Percentiles rank a stretch among this genome's conserved stretches.
phyloP scores from a whole-genome alignment of 2,888 invertebrate species.

The Sarcophaga carnaria region DNA sequence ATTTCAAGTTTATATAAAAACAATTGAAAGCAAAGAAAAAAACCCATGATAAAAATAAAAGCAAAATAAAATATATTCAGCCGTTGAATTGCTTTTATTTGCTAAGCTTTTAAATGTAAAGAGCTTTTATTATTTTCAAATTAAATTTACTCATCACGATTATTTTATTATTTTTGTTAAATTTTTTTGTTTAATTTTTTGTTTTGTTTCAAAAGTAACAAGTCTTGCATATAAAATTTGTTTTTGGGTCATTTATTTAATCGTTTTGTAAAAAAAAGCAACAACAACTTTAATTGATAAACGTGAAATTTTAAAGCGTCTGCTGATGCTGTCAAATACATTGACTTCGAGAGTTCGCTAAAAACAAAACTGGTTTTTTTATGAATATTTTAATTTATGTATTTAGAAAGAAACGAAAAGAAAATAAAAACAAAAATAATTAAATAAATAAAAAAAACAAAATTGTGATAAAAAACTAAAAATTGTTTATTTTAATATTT shows the following conservation, averaged over 20 bases:
- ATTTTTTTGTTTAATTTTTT: neutral
- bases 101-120: neutral
- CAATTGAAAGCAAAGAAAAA: no score
- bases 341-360: neutral
- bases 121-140: neutral
- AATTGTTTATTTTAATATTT: no score
- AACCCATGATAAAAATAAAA: no score
- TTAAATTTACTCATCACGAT: neutral
- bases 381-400: no score
- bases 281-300: slow-evolving; percentile 15
- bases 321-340: neutral
- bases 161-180: neutral
- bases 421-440: no score
- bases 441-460: no score
- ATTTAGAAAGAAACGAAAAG: no score
- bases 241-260: neutral
- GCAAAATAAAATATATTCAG: no score
- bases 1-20: no score
- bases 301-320: neutral
- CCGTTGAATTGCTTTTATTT: no score
- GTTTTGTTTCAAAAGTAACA: slow-evolving; percentile 27
- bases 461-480: no score
- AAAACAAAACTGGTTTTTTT: neutral
- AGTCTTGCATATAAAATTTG: slow-evolving; percentile 46
- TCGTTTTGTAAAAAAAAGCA: slow-evolving; percentile 4